Percentiles rank a stretch among this genome's conserved stretches.
These are phyloP conservation scores for Meriones unguiculatus DNA, from an alignment of 2,113 vertebrate genomes.

Conservation along the genomic window DNA sequence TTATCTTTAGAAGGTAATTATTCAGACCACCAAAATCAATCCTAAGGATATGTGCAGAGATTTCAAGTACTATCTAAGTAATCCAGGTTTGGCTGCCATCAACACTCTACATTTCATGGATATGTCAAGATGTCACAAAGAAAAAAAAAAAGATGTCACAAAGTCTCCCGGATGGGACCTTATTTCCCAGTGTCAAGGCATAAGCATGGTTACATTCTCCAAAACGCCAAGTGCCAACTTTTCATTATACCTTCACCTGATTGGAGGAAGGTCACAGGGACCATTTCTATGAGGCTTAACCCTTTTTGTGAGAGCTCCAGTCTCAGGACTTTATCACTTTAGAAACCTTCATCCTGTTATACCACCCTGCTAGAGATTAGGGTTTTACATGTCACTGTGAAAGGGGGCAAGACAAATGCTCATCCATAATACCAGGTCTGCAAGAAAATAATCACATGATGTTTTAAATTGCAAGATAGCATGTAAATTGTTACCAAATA, in stretches of 20 bases:
- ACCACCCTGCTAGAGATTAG: neutral
- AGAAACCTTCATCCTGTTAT: neutral
- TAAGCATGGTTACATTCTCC: neutral
- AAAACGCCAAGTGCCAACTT: neutral
- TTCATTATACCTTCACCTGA: neutral
- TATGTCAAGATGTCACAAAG: neutral
- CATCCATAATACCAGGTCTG: neutral
- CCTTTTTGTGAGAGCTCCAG: neutral
- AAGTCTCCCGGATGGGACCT: neutral
- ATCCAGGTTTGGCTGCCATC: neutral
- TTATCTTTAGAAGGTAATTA: slow-evolving; percentile 15
- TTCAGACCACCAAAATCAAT: neutral
- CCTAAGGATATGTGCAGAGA: neutral
- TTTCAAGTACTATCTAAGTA: neutral
- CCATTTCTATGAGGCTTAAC: neutral
- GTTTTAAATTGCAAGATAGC: slow-evolving; percentile 1
- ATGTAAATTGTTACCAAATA: neutral
- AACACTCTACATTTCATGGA: neutral
- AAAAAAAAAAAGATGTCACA: neutral
- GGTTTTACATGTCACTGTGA: neutral
- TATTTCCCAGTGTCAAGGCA: neutral
- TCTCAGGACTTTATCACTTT: neutral
- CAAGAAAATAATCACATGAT: slow-evolving; percentile 25
- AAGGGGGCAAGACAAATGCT: neutral
- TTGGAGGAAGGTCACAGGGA: neutral